Conservation (phyloP, 2,888 invertebrate genomes). For the Anthrax anthrax region DNA sequence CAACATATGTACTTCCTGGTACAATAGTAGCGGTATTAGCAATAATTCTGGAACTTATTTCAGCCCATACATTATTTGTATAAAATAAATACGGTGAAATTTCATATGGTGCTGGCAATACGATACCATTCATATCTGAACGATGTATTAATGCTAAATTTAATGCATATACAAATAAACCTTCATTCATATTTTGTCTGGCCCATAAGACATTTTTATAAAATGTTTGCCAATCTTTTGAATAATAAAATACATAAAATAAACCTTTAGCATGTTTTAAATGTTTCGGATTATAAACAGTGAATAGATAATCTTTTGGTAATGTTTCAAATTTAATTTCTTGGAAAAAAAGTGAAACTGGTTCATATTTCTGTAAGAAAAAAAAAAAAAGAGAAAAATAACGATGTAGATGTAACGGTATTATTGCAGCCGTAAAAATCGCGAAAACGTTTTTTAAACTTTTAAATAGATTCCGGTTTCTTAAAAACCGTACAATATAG, state of each 20-base stretch:
- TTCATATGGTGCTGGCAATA: slow-evolving; percentile 57
- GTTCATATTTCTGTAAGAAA: slow-evolving; percentile 4
- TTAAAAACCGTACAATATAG: no score
- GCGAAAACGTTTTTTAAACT: background rate
- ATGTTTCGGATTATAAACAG: slow-evolving; percentile 38
- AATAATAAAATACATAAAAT: slow-evolving; percentile 51
- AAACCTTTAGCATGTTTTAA: slow-evolving; percentile 41
- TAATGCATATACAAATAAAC: slow-evolving; percentile 50
- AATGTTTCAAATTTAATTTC: slow-evolving; percentile 28
- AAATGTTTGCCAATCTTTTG: slow-evolving; percentile 57
- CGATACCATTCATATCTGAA: slow-evolving; percentile 45
- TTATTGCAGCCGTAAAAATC: no score
- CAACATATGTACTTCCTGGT: background rate
- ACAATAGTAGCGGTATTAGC: background rate
- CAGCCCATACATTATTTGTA: slow-evolving; percentile 41
- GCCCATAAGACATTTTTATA: slow-evolving; percentile 53
- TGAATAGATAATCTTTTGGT: slow-evolving; percentile 42
- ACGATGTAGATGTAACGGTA: no score
- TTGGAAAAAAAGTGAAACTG: slow-evolving; percentile 6
- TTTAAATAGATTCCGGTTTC: background rate
- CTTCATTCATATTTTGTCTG: slow-evolving; percentile 52
- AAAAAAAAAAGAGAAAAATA: background rate
- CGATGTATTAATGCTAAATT: slow-evolving; percentile 48
- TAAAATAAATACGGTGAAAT: slow-evolving; percentile 57
- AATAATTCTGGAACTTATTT: slow-evolving; percentile 39